A percentile compares a stretch with the other conserved stretches of the same genome.
These are phyloP conservation scores for Lynx canadensis DNA, from an alignment of 2,113 vertebrate genomes.

Conservation along the genomic window DNA sequence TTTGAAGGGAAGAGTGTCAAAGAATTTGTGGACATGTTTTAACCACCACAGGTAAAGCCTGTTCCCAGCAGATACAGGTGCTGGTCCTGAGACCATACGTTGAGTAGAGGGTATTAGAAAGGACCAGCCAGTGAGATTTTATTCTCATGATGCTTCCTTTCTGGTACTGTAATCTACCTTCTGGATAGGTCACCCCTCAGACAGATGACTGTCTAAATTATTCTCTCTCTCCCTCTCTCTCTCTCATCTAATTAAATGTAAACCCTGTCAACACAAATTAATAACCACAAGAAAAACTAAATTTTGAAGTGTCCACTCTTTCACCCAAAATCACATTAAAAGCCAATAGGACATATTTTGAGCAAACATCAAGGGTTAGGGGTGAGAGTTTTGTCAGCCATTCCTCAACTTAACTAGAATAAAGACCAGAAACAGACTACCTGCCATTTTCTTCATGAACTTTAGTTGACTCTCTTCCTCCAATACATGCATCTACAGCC, in stretches of 20 bases:
- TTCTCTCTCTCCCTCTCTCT: not conserved
- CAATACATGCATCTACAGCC: not conserved
- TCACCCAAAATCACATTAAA: not conserved
- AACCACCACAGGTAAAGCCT: not conserved
- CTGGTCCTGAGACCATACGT: not conserved
- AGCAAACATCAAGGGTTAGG: not conserved
- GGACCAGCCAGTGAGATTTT: not conserved
- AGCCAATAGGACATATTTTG: not conserved
- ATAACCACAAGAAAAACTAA: not conserved
- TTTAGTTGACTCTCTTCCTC: not conserved
- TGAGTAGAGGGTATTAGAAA: constrained; percentile 14
- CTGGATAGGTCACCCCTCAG: not conserved
- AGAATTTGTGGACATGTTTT: constrained; percentile 14
- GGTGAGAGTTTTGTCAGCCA: not conserved
- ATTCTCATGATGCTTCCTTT: not conserved
- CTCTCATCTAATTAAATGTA: not conserved
- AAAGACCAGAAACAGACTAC: not conserved
- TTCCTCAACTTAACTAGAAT: not conserved
- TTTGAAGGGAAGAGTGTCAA: not conserved
- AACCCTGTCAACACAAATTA: not conserved
- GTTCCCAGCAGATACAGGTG: not conserved
- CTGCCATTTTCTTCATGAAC: not conserved
- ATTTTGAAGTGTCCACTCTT: not conserved
- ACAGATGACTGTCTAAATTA: not conserved
- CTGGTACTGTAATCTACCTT: not conserved